phyloP scores from a whole-genome alignment of 2,888 invertebrate genomes.

The Phania funesta region DNA sequence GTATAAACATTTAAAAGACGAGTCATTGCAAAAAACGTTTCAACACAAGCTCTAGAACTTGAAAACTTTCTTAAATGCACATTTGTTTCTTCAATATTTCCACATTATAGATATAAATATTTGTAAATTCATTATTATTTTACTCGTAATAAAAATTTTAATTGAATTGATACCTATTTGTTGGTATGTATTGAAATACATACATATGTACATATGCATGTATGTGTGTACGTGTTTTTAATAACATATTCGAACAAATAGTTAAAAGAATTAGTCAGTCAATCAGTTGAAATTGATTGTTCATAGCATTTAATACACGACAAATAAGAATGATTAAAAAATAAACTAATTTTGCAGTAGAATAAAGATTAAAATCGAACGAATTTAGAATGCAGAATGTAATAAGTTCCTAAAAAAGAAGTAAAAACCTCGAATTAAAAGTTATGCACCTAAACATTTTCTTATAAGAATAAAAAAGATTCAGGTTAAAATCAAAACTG shows the following conservation, averaged over 20 bases:
- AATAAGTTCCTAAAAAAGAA: too few relatives aligned
- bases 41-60: constrained; percentile 32
- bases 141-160: constrained; percentile 47
- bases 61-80: constrained; percentile 7
- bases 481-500: too few relatives aligned
- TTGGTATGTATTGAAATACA: too few relatives aligned
- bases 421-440: too few relatives aligned
- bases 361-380: too few relatives aligned
- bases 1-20: not conserved
- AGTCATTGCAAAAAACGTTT: constrained; percentile 4
- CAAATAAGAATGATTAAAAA: not conserved
- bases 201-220: too few relatives aligned
- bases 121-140: constrained; percentile 4
- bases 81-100: constrained; percentile 20
- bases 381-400: too few relatives aligned
- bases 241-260: constrained; percentile 28
- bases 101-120: constrained; percentile 9
- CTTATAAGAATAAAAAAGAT: too few relatives aligned
- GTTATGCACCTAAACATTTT: too few relatives aligned
- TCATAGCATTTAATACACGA: constrained; percentile 41
- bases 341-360: not conserved
- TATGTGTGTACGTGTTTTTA: too few relatives aligned
- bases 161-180: too few relatives aligned
- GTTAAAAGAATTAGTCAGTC: constrained; percentile 23
- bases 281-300: constrained; percentile 42